Base-by-base conservation (phyloP, 2,113 vertebrate species). In the Platichthys flesus region DNA sequence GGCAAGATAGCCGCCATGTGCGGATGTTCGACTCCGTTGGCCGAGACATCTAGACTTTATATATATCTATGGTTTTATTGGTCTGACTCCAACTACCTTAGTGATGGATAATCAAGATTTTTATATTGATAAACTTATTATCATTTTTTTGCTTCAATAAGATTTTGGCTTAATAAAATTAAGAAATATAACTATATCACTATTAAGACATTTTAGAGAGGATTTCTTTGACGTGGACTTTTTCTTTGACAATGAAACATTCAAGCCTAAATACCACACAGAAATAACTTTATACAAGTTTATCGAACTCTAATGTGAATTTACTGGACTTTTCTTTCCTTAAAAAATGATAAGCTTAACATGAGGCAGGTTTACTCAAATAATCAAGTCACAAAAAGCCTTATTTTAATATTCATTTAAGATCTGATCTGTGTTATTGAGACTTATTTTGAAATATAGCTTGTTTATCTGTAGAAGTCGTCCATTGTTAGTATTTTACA, bases 251-350 rank as follows among this genome's bases (percentile, higher is more conserved):
- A 69, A 52, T 57, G 40, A 23, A 28, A 58, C 28, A n/a, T 16
- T 28, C 23, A 72, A 16, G 47, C 47, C 26, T 51, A n/a, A 72
- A 59, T 12, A 76, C 1, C n/a, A 57, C 15, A 51, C 15, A 51
- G 18, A 55, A 59, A 56, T 61, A 2, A 70, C 20, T 51, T 37
- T 3, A 58, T 9, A 21, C 72, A 14, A 63, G 59, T 59, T 81
- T n/a, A 47, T 66, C 14, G 45, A 60, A 24, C 68, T 85, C 10
- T 70, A 49, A 45, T 65, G 40, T 68, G 60, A 81, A 81, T 56
- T 73, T 0, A 37, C 66, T 63, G 74, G 58, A 74, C 71, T 79
- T 73, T 71, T 13, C 81, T 90, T 85, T 84, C 84, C 81, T 82
- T 81, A 45, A 79, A 77, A 83, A 72, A 63, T 60, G 69, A 80